Percentiles rank a stretch among this genome's conserved stretches.
Conservation (phyloP, 2,113 vertebrate genomes). For the Nipponia nippon region DNA sequence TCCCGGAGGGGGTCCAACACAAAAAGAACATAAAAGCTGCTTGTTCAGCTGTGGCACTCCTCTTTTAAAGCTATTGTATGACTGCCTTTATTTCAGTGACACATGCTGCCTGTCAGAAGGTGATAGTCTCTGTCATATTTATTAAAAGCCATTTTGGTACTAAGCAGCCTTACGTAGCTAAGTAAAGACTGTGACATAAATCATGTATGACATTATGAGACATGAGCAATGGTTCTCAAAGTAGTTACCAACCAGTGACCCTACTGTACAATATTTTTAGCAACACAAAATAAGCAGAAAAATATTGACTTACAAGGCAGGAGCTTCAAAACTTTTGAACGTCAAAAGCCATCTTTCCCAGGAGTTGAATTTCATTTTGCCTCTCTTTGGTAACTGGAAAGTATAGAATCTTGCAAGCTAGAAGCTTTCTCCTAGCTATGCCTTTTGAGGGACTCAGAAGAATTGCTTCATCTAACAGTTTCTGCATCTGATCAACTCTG, state of each 20-base stretch:
- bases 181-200: conserved; percentile 2
- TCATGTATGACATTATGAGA: neutral
- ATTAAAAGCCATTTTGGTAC: conserved; percentile 18
- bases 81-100: neutral
- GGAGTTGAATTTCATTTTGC: neutral
- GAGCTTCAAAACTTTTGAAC: neutral
- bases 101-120: conserved; percentile 36
- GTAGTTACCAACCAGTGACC: neutral
- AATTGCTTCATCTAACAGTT: neutral
- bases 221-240: neutral
- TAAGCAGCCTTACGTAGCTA: conserved; percentile 12
- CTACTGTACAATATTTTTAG: neutral
- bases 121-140: conserved; percentile 33
- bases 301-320: neutral
- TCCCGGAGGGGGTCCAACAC: neutral
- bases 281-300: neutral
- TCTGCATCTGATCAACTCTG: neutral
- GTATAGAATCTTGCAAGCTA: neutral
- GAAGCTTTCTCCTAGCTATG: neutral
- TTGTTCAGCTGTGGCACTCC: conserved; percentile 31
- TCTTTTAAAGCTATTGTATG: conserved; percentile 22
- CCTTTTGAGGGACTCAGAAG: neutral
- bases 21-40: conserved; percentile 23
- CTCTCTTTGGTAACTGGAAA: neutral
- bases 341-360: neutral